A percentile compares a stretch with the other conserved stretches of the same genome.
Evolutionary conservation across 1,140 invertebrate species (phyloP).

Genomic region (Papilio aristodemus): DNA sequence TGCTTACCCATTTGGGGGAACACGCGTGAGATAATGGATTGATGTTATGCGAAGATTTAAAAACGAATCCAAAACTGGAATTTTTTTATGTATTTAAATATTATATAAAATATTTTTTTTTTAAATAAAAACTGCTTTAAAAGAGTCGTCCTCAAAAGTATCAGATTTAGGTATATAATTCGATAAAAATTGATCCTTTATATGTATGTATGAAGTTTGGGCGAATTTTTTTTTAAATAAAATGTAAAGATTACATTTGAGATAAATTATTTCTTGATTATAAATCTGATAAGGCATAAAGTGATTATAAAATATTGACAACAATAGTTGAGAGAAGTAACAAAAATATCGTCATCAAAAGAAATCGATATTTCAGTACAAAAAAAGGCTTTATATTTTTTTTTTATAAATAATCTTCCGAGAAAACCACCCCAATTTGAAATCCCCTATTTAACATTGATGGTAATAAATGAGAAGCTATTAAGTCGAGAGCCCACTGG

Average conservation of each 20-base stretch:
- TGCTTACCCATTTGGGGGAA: too few species aligned
- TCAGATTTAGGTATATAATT: too few species aligned
- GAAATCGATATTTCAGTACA: slow-evolving; percentile 23
- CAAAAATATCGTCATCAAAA: slow-evolving; percentile 12
- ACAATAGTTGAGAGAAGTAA: not conserved
- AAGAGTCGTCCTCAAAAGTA: too few species aligned
- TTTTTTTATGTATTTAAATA: too few species aligned
- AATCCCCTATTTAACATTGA: slow-evolving; percentile 29
- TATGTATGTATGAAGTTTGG: too few species aligned
- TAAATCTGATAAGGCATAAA: not conserved
- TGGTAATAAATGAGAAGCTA: slow-evolving; percentile 54
- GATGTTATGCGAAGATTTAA: too few species aligned
- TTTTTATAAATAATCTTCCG: slow-evolving; percentile 38
- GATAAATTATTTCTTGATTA: not conserved
- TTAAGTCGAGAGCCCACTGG: slow-evolving; percentile 42
- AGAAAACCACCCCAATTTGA: slow-evolving; percentile 48
- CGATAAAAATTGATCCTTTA: too few species aligned
- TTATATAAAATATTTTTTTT: too few species aligned
- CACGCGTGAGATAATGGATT: too few species aligned
- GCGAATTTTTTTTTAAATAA: not conserved
- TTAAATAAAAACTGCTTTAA: too few species aligned
- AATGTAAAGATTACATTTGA: not conserved
- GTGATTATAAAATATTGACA: slow-evolving; percentile 2
- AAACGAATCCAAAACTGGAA: too few species aligned
- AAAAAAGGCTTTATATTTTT: slow-evolving; percentile 25